Evolutionary conservation across 2,888 invertebrate species (phyloP).

Genomic region (Ptychoptera contaminata): DNA sequence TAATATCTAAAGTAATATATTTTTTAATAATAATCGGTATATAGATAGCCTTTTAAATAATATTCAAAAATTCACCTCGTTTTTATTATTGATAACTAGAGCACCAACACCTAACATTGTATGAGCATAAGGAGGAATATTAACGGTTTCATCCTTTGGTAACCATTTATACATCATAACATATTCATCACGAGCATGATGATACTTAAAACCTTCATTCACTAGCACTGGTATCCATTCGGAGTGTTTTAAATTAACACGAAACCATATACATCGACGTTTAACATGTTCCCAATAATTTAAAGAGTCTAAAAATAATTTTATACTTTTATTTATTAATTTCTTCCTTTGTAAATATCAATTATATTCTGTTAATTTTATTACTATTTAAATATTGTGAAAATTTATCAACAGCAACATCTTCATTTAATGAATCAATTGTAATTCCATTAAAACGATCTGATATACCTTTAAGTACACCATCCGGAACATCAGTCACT

Average conservation of each 20-base stretch:
- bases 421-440: slow-evolving; percentile 47
- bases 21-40: neutral
- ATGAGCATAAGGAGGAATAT: slow-evolving; percentile 65
- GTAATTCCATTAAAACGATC: slow-evolving; percentile 62
- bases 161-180: slow-evolving; percentile 76
- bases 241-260: slow-evolving; percentile 50
- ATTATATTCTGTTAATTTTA: too few species aligned
- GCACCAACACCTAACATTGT: slow-evolving; percentile 74
- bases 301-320: slow-evolving; percentile 44
- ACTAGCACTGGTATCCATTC: slow-evolving; percentile 61
- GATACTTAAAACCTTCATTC: slow-evolving; percentile 69
- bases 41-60: neutral
- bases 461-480: slow-evolving; percentile 32
- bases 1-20: slow-evolving; percentile 23
- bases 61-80: slow-evolving; percentile 38
- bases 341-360: slow-evolving; percentile 17
- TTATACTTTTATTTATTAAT: too few species aligned
- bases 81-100: slow-evolving; percentile 61
- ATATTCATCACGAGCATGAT: slow-evolving; percentile 65
- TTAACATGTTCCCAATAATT: slow-evolving; percentile 45
- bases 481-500: slow-evolving; percentile 19
- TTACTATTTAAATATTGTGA: slow-evolving; percentile 32
- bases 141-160: slow-evolving; percentile 38
- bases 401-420: slow-evolving; percentile 34
- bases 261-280: slow-evolving; percentile 67